Base-by-base conservation (phyloP, 2,797 vertebrate genomes). In the Notamacropus eugenii region DNA sequence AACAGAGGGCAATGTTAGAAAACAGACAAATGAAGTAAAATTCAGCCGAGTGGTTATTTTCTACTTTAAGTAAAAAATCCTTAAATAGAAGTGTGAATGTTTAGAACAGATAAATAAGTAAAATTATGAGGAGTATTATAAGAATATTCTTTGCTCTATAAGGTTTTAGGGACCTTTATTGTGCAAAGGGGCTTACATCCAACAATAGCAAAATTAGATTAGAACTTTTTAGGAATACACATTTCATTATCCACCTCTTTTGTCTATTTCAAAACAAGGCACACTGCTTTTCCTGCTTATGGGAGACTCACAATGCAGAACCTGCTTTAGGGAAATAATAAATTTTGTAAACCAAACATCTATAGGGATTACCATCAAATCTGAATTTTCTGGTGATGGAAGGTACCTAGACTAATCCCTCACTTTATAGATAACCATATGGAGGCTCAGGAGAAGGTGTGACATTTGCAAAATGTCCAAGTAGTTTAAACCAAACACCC, bases 151-250 rank as follows among this genome's bases (percentile, higher is more conserved):
- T 93, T 11, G 6, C 54, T 95, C 93, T 90, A 40, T 40, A 96
- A 56, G 92, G 55, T 16, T 58, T 55, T 95, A 34, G 9, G 24
- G 74, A 50, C 14, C 91, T 54, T 92, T 94, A 91, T 92, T 96
- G 93, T 93, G 92, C 34, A 50, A 29, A 96, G 87, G 40, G 13
- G 54, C 22, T 74, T 82, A 91, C 13, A 82, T 82, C 96, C 96
- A 55, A 95, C 93, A 93, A 62, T 67, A 95, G 54, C 40, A 97
- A 95, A 97, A 92, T 55, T 58, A 92, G 28, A 50, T 90, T 93
- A 59, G 13, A 92, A 55, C 58, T 94, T 97, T 93, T 57, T 92
- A 96, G 67, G 92, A 95, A 96, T 11, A 94, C 0, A 29, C 40
- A 40, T 27, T 27, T 54, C 92, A 54, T 82, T 46, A 82, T 82